These are phyloP conservation scores for Orchesella cincta DNA, from an alignment of 1,140 invertebrate genomes.

Conservation along the genomic window DNA sequence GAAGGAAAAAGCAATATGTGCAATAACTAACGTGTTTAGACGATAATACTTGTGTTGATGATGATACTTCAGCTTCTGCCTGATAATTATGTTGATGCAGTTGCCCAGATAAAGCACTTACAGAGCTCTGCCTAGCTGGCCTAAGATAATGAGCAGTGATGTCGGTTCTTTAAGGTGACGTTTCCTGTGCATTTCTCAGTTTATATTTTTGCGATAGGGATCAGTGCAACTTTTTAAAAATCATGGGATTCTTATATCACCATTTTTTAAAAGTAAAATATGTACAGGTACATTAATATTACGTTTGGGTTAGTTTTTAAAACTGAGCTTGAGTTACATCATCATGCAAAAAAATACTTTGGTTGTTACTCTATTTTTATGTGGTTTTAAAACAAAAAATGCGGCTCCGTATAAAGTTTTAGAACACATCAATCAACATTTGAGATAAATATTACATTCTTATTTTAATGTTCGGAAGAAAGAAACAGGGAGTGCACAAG, in stretches of 20 bases:
- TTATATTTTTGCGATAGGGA: conserved; percentile 17
- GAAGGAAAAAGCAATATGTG: not conserved
- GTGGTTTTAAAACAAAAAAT: too few species aligned
- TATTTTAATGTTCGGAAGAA: too few species aligned
- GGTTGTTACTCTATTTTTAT: not conserved
- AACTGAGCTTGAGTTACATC: not conserved
- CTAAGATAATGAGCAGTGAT: conserved; percentile 22
- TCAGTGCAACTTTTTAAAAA: conserved; percentile 14
- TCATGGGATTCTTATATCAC: too few species aligned
- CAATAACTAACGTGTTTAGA: conserved; percentile 11
- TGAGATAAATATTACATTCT: too few species aligned
- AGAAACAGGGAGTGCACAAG: not conserved
- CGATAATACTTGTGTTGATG: not conserved
- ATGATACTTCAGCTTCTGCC: not conserved
- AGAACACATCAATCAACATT: too few species aligned
- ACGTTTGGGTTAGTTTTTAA: not conserved
- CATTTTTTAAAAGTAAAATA: too few species aligned
- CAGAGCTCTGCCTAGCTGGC: not conserved
- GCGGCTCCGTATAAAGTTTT: too few species aligned
- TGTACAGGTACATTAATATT: not conserved
- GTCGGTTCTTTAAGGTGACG: conserved; percentile 28
- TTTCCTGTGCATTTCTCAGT: conserved; percentile 27
- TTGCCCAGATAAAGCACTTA: not conserved
- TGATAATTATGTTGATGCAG: conserved; percentile 9
- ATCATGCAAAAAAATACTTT: not conserved